Percentiles rank a stretch among this genome's conserved stretches.
phyloP scores from a whole-genome alignment of 2,888 invertebrate genomes.

The Coecobrya sp. region DNA sequence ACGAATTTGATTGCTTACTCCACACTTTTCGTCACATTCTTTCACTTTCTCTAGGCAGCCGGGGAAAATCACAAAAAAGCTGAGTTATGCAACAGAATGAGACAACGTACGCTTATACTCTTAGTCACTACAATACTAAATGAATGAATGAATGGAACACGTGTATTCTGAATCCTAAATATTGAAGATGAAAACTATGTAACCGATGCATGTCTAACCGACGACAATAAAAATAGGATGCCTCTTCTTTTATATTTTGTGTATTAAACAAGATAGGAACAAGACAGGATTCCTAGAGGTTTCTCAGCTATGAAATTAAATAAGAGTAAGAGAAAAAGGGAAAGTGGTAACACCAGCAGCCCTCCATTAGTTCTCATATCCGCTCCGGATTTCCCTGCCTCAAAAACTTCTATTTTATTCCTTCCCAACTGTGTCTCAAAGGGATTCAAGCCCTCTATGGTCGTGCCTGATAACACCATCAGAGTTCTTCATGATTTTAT shows the following conservation, averaged over 20 bases:
- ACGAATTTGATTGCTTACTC: conserved; percentile 69
- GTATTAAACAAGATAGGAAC: not conserved
- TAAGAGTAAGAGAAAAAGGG: conserved; percentile 3
- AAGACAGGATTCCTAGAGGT: conserved; percentile 11
- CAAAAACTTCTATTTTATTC: conserved; percentile 63
- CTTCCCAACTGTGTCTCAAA: conserved; percentile 37
- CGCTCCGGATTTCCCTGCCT: conserved; percentile 73
- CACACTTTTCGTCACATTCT: conserved; percentile 47
- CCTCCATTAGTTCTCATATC: conserved; percentile 76
- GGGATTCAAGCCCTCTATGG: conserved; percentile 60
- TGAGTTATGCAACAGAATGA: conserved; percentile 29
- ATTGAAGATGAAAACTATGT: not conserved
- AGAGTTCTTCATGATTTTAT: not conserved
- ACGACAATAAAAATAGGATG: not conserved
- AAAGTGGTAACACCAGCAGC: not conserved
- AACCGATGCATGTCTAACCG: conserved; percentile 30
- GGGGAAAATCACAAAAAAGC: not conserved
- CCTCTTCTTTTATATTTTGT: not conserved
- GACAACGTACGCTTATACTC: not conserved
- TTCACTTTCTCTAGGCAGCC: not conserved
- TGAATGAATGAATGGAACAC: not conserved
- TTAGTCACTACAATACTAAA: not conserved
- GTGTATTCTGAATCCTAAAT: not conserved
- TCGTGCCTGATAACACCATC: conserved; percentile 33
- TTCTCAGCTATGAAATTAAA: conserved; percentile 6